These are phyloP conservation scores for Phymorhynchus buccinoides DNA, from an alignment of 1,140 invertebrate species.

Conservation along the genomic window DNA sequence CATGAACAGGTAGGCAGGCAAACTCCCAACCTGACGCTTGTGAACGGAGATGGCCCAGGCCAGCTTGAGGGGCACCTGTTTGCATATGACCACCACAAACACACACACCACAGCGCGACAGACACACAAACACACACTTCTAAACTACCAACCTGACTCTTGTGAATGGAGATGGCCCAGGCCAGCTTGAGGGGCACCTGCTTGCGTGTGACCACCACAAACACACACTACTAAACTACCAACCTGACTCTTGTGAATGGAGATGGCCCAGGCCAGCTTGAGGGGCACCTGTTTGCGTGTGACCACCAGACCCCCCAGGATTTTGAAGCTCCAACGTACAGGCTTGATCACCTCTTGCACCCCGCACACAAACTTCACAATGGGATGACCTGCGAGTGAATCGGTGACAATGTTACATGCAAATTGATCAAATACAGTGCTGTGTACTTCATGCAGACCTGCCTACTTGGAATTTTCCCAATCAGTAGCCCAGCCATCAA, in stretches of 20 bases:
- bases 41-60: background rate
- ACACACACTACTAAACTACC: conserved; percentile 29
- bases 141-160: background rate
- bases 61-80: background rate
- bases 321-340: conserved; percentile 88
- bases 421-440: too few relatives aligned
- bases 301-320: conserved; percentile 77
- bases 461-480: too few relatives aligned
- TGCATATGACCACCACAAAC: background rate
- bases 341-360: conserved; percentile 82
- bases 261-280: conserved; percentile 96
- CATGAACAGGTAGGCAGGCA: too few relatives aligned
- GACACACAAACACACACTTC: too few relatives aligned
- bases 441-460: too few relatives aligned
- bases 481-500: too few relatives aligned
- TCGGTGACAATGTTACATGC: too few relatives aligned
- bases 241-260: conserved; percentile 89
- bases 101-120: too few relatives aligned
- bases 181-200: background rate
- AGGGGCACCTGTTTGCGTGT: conserved; percentile 84
- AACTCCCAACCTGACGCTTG: background rate
- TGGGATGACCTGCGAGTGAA: conserved; percentile 78
- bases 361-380: conserved; percentile 90
- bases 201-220: background rate
- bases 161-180: background rate